phyloP scores from a whole-genome alignment of 1,140 invertebrate species.

The Ganaspis sp. region DNA sequence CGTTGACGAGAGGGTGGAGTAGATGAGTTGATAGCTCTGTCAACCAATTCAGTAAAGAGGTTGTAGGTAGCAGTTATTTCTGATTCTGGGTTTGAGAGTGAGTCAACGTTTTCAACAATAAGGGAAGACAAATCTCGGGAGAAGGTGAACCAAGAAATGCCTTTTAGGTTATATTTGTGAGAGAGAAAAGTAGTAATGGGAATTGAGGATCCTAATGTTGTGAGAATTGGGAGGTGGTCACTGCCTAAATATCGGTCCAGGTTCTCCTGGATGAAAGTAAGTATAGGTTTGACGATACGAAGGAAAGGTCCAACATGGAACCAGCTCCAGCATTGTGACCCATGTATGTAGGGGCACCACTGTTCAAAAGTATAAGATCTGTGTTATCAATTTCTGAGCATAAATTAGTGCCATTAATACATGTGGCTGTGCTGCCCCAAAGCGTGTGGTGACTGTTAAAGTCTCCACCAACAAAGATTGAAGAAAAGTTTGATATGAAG shows the following conservation, averaged over 20 bases:
- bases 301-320: not conserved
- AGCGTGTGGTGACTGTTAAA: not conserved
- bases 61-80: too few relatives aligned
- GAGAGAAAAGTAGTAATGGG: not conserved
- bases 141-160: not conserved
- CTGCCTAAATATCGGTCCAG: not conserved
- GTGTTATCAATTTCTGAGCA: too few relatives aligned
- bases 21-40: too few relatives aligned
- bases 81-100: not conserved
- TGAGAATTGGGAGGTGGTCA: not conserved
- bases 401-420: too few relatives aligned
- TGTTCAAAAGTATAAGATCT: too few relatives aligned
- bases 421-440: not conserved
- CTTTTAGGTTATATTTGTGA: not conserved
- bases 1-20: too few relatives aligned
- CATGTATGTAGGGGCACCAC: too few relatives aligned
- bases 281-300: not conserved
- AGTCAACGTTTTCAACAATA: not conserved
- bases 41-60: too few relatives aligned
- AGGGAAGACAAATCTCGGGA: not conserved
- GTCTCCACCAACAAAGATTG: too few relatives aligned
- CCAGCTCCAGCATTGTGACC: too few relatives aligned
- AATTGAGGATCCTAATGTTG: not conserved
- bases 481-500: too few relatives aligned
- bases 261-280: not conserved